phyloP scores from a whole-genome alignment of 2,888 invertebrate genomes.

The Theodoxus fluviatilis region DNA sequence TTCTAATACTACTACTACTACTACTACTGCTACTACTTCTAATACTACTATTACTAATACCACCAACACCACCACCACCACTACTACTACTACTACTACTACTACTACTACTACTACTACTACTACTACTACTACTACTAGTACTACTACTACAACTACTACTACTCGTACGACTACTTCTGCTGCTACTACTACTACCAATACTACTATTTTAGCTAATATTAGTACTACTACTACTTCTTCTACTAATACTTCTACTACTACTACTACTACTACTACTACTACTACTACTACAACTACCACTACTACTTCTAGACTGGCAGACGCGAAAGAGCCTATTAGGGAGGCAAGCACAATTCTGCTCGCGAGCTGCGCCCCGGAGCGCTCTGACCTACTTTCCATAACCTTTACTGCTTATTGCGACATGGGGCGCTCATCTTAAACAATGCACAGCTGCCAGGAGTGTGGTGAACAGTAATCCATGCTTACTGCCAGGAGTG shows the following conservation, averaged over 20 bases:
- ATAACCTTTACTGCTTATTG: no score
- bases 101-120: slow-evolving; percentile 2
- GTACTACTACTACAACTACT: neutral
- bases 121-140: slow-evolving; percentile 2
- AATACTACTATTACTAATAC: neutral
- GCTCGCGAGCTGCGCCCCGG: no score
- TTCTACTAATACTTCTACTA: neutral
- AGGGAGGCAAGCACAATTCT: no score
- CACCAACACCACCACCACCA: neutral
- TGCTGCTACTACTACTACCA: neutral
- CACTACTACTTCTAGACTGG: no score
- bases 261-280: slow-evolving; percentile 2
- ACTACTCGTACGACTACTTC: neutral
- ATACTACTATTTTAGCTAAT: neutral
- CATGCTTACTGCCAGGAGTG: no score
- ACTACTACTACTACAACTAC: neutral
- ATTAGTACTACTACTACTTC: neutral
- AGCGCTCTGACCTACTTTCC: no score
- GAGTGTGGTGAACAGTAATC: no score
- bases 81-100: neutral
- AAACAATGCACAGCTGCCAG: no score
- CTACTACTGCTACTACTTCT: neutral
- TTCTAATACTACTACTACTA: neutral
- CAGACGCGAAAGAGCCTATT: no score
- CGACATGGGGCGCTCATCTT: no score